These are phyloP conservation scores for Notodromas monacha DNA, from an alignment of 2,888 invertebrate species.

Conservation along the genomic window DNA sequence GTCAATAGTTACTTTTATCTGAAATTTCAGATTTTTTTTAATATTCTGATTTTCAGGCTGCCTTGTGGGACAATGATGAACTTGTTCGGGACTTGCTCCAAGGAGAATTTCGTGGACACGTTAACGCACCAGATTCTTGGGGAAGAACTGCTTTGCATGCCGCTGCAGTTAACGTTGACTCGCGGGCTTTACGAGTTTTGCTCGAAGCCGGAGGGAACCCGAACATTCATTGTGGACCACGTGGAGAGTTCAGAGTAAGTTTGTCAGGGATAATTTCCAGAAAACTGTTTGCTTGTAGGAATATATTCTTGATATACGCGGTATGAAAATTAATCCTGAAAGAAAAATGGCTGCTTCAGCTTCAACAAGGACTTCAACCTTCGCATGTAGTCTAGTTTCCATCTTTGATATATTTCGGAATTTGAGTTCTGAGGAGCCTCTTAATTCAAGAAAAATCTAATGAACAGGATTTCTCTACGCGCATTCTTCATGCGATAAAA, in stretches of 20 bases:
- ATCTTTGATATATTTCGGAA: constrained; percentile 4
- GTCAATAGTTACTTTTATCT: not conserved
- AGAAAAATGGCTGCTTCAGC: too few species aligned
- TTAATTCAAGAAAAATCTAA: too few species aligned
- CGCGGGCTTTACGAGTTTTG: constrained; percentile 35
- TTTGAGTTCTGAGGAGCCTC: too few species aligned
- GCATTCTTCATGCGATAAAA: too few species aligned
- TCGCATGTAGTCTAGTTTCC: too few species aligned
- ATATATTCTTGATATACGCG: too few species aligned
- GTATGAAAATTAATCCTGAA: too few species aligned
- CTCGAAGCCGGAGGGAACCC: constrained; percentile 32
- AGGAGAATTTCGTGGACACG: constrained; percentile 26
- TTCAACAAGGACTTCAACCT: too few species aligned
- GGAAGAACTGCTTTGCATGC: constrained; percentile 45
- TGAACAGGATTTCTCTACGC: too few species aligned
- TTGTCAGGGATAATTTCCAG: too few species aligned
- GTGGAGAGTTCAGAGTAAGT: constrained; percentile 30
- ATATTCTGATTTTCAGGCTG: constrained; percentile 23
- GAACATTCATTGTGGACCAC: constrained; percentile 29
- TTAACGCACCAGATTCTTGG: constrained; percentile 37
- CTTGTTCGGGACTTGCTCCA: constrained; percentile 41
- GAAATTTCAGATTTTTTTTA: too few species aligned
- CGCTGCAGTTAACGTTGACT: constrained; percentile 41
- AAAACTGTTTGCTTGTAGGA: too few species aligned
- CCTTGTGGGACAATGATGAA: constrained; percentile 59